phyloP scores from a whole-genome alignment of 2,888 invertebrate species.

The Mantis religiosa region DNA sequence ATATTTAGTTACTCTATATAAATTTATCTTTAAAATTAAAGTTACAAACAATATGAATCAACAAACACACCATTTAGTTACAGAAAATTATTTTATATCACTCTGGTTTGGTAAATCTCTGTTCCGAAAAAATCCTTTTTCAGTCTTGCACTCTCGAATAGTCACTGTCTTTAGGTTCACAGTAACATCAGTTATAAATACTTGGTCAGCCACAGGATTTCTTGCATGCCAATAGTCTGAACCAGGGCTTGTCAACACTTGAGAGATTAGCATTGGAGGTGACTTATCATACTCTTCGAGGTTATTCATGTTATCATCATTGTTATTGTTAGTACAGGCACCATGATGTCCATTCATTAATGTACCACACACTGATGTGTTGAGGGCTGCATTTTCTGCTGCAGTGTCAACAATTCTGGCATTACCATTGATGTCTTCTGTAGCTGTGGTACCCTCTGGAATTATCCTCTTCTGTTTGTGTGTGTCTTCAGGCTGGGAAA shows the following conservation, averaged over 20 bases:
- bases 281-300: conserved; percentile 18
- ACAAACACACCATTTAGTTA: not conserved
- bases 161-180: conserved; percentile 92
- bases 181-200: conserved; percentile 95
- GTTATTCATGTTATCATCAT: not conserved
- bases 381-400: not conserved
- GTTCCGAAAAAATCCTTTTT: conserved; percentile 84
- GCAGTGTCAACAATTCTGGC: not conserved
- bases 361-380: not conserved
- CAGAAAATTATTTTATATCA: conserved; percentile 38
- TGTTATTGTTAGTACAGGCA: conserved; percentile 15
- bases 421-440: not conserved
- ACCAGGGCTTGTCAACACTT: conserved; percentile 43
- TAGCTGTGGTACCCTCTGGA: not conserved
- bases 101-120: conserved; percentile 42
- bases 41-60: not conserved
- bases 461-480: not conserved
- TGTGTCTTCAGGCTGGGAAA: not conserved
- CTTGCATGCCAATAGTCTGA: conserved; percentile 82
- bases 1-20: not conserved
- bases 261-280: conserved; percentile 6
- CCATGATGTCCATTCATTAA: not conserved
- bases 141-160: conserved; percentile 91
- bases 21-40: not conserved
- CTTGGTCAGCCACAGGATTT: conserved; percentile 87